phyloP scores from a whole-genome alignment of 1,140 invertebrate species.

The Drosophila persimilis region DNA sequence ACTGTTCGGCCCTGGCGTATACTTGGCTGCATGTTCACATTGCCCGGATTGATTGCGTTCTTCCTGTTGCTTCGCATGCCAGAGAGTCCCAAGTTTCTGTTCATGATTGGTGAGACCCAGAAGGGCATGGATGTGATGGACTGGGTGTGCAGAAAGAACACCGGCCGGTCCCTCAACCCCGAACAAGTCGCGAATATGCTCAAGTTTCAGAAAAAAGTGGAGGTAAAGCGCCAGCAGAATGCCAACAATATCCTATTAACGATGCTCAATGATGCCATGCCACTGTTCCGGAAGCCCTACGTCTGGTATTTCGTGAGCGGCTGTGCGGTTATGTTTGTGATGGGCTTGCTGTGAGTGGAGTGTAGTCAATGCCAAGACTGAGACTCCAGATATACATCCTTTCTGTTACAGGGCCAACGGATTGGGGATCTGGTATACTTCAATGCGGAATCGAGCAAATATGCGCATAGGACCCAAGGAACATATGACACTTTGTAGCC shows the following conservation, averaged over 20 bases:
- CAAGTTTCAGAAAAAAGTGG: constrained; percentile 19
- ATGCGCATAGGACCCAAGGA: constrained; percentile 42
- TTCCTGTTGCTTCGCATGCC: constrained; percentile 53
- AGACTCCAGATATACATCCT: neutral
- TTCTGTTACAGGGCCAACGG: constrained; percentile 39
- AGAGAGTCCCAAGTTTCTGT: constrained; percentile 61
- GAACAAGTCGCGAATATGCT: constrained; percentile 44
- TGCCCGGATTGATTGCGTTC: constrained; percentile 54
- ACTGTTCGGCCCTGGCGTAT: constrained; percentile 51
- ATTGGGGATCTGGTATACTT: constrained; percentile 53
- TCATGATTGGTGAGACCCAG: constrained; percentile 51
- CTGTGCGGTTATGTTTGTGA: constrained; percentile 60
- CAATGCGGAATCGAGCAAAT: constrained; percentile 57
- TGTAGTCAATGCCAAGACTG: too few species aligned
- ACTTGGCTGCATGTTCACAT: constrained; percentile 39
- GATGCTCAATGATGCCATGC: constrained; percentile 60
- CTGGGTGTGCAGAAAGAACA: constrained; percentile 52
- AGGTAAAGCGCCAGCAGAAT: constrained; percentile 6
- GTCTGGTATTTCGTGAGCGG: constrained; percentile 38
- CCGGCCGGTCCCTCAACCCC: constrained; percentile 26
- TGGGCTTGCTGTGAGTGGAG: constrained; percentile 51
- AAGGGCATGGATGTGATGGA: constrained; percentile 45
- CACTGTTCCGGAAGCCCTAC: constrained; percentile 56
- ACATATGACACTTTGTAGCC: constrained; percentile 47
- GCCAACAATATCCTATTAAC: constrained; percentile 22